Conservation (phyloP, 1,140 invertebrate genomes). For the Sesamia nonagrioides region DNA sequence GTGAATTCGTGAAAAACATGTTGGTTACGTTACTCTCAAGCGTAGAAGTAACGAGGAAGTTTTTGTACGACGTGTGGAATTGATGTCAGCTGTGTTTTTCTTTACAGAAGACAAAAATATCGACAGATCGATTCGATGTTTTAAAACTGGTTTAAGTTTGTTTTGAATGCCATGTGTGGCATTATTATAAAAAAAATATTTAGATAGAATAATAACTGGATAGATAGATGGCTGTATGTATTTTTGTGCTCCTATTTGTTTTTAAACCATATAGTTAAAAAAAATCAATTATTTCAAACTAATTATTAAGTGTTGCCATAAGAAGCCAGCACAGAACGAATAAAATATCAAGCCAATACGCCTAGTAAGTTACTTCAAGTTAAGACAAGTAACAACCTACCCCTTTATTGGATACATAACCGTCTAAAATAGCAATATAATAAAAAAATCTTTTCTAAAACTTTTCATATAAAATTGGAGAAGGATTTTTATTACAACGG, state of each 20-base stretch:
- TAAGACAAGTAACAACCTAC: not conserved
- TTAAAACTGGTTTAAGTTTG: not conserved
- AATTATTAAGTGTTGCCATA: not conserved
- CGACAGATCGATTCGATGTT: conserved; percentile 5
- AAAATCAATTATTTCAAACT: too few species aligned
- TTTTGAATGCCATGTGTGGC: not conserved
- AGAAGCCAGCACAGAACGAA: not conserved
- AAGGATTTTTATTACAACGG: conserved; percentile 66
- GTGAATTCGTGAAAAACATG: conserved; percentile 53
- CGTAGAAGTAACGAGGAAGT: conserved; percentile 2
- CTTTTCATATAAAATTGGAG: conserved; percentile 49
- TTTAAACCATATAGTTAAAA: too few species aligned
- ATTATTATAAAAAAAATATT: too few species aligned
- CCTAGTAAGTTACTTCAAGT: not conserved
- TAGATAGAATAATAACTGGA: too few species aligned
- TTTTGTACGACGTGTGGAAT: conserved; percentile 14
- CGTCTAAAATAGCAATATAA: conserved; percentile 38
- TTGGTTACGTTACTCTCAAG: conserved; percentile 35
- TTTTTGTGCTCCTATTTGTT: too few species aligned
- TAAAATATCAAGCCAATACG: not conserved
- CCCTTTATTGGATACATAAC: conserved; percentile 11
- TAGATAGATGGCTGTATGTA: too few species aligned
- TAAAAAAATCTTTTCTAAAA: conserved; percentile 46
- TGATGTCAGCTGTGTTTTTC: conserved; percentile 16
- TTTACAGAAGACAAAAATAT: not conserved